Evolutionary conservation across 1,140 invertebrate genomes (phyloP).

Genomic region (Megathymus violae): DNA sequence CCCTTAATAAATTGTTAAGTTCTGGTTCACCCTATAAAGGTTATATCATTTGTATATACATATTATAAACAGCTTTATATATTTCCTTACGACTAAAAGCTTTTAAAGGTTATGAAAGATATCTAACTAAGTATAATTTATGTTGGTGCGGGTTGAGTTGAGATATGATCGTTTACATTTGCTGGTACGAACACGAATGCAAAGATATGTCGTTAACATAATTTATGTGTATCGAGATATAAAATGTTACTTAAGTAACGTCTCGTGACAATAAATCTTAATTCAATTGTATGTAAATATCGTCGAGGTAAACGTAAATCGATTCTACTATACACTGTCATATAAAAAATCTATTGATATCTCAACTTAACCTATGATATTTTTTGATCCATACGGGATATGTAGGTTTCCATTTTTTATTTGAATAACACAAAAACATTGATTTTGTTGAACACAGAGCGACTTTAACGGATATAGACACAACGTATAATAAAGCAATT

Average conservation of each 20-base stretch:
- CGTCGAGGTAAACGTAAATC: not conserved
- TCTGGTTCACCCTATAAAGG: not conserved
- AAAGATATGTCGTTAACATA: constrained; percentile 18
- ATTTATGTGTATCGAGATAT: constrained; percentile 6
- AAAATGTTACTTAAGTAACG: not conserved
- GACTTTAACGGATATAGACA: constrained; percentile 33
- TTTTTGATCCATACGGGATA: constrained; percentile 34
- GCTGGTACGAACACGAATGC: not conserved
- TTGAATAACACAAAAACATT: constrained; percentile 24
- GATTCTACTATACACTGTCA: not conserved
- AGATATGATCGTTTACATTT: constrained; percentile 17
- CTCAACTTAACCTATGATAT: constrained; percentile 14
- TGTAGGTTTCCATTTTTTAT: constrained; percentile 29
- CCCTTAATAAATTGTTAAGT: not conserved
- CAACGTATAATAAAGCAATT: constrained; percentile 29
- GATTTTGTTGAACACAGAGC: constrained; percentile 19
- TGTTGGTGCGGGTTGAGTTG: constrained; percentile 13
- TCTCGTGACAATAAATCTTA: constrained; percentile 16
- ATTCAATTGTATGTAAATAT: constrained; percentile 8
- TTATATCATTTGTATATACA: not conserved
- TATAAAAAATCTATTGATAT: not conserved
- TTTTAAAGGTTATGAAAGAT: constrained; percentile 5
- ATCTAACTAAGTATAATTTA: constrained; percentile 7
- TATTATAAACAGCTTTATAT: not conserved
- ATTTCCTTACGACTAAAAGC: constrained; percentile 10